These are phyloP conservation scores for Trididemnum nubilum DNA, from an alignment of 23 tunicate genomes.

Conservation along the genomic window DNA sequence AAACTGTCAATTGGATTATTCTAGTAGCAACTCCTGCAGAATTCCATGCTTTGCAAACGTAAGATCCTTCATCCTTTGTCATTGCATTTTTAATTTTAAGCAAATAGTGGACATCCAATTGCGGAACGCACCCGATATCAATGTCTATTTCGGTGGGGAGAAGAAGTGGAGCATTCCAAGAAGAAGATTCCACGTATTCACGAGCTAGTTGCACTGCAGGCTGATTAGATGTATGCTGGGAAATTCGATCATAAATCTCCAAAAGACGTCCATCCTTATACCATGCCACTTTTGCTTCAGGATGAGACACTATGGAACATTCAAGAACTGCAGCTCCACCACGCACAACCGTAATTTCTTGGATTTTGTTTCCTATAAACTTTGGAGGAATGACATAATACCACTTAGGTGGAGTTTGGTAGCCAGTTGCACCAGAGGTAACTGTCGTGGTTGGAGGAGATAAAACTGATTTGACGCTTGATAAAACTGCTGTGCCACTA, in stretches of 20 bases:
- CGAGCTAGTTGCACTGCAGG: constrained; percentile 15
- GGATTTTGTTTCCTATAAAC: constrained; percentile 59
- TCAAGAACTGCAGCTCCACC: constrained; percentile 53
- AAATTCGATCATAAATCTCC: constrained; percentile 81
- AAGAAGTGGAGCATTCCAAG: constrained; percentile 19
- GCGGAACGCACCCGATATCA: constrained; percentile 41
- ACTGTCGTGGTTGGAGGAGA: constrained; percentile 9
- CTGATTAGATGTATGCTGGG: constrained; percentile 48
- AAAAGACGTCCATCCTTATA: constrained; percentile 78
- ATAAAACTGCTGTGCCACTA: constrained; percentile 16
- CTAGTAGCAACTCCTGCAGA: constrained; percentile 83
- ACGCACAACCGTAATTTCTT: constrained; percentile 25
- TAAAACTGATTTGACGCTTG: neutral
- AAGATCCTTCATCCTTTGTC: constrained; percentile 60
- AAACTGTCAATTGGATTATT: constrained; percentile 33
- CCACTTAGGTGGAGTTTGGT: constrained; percentile 78
- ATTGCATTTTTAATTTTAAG: constrained; percentile 58
- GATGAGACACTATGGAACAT: constrained; percentile 70
- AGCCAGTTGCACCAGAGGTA: constrained; percentile 46
- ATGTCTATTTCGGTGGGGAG: constrained; percentile 9
- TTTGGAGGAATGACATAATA: constrained; percentile 86
- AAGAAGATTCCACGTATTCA: constrained; percentile 8
- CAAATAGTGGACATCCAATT: constrained; percentile 76
- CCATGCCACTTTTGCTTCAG: constrained; percentile 90
- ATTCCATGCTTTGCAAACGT: constrained; percentile 94